Evolutionary conservation across 1,140 invertebrate species (phyloP).

Genomic region (Sipha flava): DNA sequence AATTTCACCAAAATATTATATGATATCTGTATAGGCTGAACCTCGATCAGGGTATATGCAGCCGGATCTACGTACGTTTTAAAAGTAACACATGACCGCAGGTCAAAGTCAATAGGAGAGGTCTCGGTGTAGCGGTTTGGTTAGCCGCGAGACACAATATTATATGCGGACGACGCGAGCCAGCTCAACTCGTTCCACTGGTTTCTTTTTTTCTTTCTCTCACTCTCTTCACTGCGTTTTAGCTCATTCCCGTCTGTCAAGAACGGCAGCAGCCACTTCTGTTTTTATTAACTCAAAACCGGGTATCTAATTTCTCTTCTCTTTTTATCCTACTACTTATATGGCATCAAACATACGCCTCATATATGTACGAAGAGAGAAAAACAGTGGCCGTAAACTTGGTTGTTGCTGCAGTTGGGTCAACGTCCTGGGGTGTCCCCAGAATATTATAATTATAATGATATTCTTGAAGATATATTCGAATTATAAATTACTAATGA

Average conservation of each 20-base stretch:
- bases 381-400: conserved; percentile 18
- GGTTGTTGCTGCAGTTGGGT: background rate
- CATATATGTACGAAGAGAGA: background rate
- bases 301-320: conserved; percentile 17
- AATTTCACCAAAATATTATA: background rate
- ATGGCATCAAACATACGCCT: background rate
- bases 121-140: conserved; percentile 24
- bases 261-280: conserved; percentile 21
- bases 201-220: background rate
- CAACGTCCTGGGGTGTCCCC: background rate
- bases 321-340: background rate
- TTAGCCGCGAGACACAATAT: conserved; percentile 25
- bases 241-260: background rate
- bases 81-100: conserved; percentile 32
- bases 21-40: background rate
- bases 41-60: background rate
- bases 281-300: conserved; percentile 30
- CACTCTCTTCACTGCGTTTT: background rate
- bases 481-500: too few species aligned
- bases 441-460: background rate
- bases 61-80: conserved; percentile 26
- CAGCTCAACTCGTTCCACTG: conserved; percentile 19
- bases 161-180: background rate
- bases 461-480: background rate
- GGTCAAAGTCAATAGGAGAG: conserved; percentile 30